These are phyloP conservation scores for Callospermophilus lateralis DNA, from an alignment of 2,113 vertebrate genomes.

Conservation along the genomic window DNA sequence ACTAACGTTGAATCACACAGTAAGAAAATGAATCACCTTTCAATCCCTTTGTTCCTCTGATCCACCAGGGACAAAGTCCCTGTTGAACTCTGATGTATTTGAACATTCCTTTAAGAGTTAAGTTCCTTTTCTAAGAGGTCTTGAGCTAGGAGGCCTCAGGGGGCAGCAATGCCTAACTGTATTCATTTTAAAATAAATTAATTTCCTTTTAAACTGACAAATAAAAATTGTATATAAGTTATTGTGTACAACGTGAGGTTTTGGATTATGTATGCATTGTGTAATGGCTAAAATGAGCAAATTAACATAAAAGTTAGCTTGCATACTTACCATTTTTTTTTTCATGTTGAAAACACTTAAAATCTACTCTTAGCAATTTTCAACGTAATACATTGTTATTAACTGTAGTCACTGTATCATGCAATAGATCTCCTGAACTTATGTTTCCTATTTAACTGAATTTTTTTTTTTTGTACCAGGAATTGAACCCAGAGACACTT, in stretches of 20 bases:
- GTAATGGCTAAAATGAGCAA: too few species aligned
- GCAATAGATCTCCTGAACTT: background rate
- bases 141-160: background rate
- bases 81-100: background rate
- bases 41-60: background rate
- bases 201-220: background rate
- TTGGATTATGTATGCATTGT: too few species aligned
- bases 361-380: background rate
- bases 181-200: background rate
- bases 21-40: conserved; percentile 3
- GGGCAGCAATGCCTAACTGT: too few species aligned
- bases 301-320: background rate
- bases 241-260: too few species aligned
- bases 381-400: background rate
- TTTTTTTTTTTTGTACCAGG: too few species aligned
- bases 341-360: background rate
- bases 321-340: background rate
- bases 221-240: too few species aligned
- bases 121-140: background rate
- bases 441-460: background rate
- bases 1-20: background rate
- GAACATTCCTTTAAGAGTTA: background rate
- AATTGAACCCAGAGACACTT: too few species aligned
- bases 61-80: background rate
- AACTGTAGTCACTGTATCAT: background rate